Evolutionary conservation across 2,888 invertebrate genomes (phyloP).

Genomic region (Tolmerus cingulatus): DNA sequence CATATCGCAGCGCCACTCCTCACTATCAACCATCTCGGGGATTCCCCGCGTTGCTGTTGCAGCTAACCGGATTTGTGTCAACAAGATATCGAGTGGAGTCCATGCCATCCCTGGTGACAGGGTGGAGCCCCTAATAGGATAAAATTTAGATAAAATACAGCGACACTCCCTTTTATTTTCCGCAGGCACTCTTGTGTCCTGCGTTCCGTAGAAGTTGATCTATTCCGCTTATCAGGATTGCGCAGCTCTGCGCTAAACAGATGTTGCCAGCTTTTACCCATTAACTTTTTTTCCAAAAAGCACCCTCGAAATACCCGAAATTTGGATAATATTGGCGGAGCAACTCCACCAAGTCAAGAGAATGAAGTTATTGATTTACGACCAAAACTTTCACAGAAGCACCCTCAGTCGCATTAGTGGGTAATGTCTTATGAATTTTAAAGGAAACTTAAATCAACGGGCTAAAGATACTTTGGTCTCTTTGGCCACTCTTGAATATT

Average conservation of each 20-base stretch:
- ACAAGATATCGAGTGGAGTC: background rate
- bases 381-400: background rate
- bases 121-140: background rate
- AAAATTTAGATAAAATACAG: background rate
- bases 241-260: background rate
- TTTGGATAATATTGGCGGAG: background rate
- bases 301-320: background rate
- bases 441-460: background rate
- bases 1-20: background rate
- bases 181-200: background rate
- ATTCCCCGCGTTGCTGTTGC: background rate
- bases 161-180: background rate
- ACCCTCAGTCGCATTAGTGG: background rate
- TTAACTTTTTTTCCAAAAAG: background rate
- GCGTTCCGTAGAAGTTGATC: background rate
- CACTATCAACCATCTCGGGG: background rate
- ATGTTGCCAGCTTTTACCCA: background rate
- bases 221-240: background rate
- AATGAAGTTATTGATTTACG: background rate
- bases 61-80: background rate
- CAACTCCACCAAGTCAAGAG: background rate
- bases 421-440: background rate
- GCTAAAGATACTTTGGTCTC: background rate
- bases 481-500: background rate
- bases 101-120: background rate